Conservation (phyloP, 2,888 invertebrate species). For the Macrophya annulata region DNA sequence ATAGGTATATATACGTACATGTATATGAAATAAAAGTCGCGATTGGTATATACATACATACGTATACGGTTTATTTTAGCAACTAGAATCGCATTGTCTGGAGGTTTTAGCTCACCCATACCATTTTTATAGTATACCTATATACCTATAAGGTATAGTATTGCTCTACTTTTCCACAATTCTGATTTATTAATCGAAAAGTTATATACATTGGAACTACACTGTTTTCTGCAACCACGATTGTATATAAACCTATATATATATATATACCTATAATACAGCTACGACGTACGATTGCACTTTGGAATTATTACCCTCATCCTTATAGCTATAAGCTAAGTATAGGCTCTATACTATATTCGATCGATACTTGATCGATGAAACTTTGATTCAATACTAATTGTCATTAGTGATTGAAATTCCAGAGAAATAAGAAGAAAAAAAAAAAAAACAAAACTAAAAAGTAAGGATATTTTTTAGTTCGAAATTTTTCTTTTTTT, state of each 20-base stretch:
- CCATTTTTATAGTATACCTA: slow-evolving; percentile 22
- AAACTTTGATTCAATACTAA: neutral
- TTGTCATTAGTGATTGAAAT: neutral
- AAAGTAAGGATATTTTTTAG: no score
- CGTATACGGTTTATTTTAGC: slow-evolving; percentile 57
- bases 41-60: neutral
- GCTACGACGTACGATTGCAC: neutral
- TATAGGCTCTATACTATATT: neutral
- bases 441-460: no score
- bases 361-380: neutral
- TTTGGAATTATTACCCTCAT: neutral
- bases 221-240: neutral
- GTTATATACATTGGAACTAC: neutral
- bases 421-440: no score
- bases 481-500: no score
- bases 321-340: neutral
- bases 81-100: slow-evolving; percentile 1
- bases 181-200: slow-evolving; percentile 14
- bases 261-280: neutral
- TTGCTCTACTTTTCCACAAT: slow-evolving; percentile 32
- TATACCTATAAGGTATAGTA: neutral
- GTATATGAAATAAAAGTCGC: no score
- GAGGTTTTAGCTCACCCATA: neutral
- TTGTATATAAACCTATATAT: neutral
- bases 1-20: slow-evolving; percentile 29